These are phyloP conservation scores for Sussaba pulchella DNA, from an alignment of 2,888 invertebrate genomes.

Conservation along the genomic window DNA sequence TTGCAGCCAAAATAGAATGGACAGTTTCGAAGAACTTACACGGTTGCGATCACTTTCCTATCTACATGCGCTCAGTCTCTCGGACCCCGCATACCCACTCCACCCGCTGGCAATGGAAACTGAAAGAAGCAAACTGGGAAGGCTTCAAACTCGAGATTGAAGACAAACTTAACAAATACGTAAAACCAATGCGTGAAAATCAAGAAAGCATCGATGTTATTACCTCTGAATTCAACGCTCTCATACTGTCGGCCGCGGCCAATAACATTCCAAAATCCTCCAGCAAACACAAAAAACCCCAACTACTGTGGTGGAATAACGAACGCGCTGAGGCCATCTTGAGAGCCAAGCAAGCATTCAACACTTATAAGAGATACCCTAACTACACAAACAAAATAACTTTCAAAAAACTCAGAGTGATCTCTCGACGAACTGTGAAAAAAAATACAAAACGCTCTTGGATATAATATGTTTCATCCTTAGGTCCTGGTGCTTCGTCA, in stretches of 20 bases:
- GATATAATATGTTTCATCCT: too few species aligned
- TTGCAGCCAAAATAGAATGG: constrained; percentile 58
- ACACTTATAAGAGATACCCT: constrained; percentile 61
- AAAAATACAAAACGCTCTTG: constrained; percentile 28
- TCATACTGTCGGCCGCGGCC: constrained; percentile 58
- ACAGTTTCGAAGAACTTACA: constrained; percentile 18
- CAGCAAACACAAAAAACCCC: constrained; percentile 38
- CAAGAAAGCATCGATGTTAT: constrained; percentile 41
- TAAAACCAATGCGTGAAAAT: background rate
- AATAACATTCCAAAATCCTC: constrained; percentile 52
- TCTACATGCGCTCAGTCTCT: background rate
- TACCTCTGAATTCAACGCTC: constrained; percentile 25
- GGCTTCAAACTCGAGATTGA: constrained; percentile 30
- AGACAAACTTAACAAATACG: constrained; percentile 20
- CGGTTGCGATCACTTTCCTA: constrained; percentile 67
- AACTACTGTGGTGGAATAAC: constrained; percentile 69
- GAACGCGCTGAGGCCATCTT: constrained; percentile 43
- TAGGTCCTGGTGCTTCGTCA: too few species aligned
- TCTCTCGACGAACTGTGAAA: constrained; percentile 57
- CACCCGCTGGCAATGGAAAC: constrained; percentile 58
- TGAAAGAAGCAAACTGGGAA: constrained; percentile 64
- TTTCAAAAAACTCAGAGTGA: constrained; percentile 56
- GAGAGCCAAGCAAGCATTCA: constrained; percentile 58
- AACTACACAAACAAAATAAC: background rate
- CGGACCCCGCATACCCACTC: background rate